These are phyloP conservation scores for Vesta saturnalis DNA, from an alignment of 2,888 invertebrate species.

Conservation along the genomic window DNA sequence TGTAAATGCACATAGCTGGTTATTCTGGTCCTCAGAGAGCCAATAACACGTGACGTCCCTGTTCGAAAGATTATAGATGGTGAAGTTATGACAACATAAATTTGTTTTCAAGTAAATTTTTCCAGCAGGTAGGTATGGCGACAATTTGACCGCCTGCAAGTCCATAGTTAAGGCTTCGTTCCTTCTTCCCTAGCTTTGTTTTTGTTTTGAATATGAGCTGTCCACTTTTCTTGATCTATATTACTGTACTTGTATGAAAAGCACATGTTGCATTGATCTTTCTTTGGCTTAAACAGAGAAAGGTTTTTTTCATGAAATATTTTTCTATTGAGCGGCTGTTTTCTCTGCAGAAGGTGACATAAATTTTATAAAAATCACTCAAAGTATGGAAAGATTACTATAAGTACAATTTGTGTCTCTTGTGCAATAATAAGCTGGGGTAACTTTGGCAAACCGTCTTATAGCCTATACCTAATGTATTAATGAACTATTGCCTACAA, in stretches of 20 bases:
- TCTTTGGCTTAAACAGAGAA: not conserved
- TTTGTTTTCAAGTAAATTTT: slow-evolving; percentile 7
- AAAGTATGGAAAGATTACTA: too few relatives aligned
- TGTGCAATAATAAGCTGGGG: slow-evolving; percentile 30
- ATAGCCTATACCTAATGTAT: slow-evolving; percentile 14
- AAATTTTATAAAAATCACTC: too few relatives aligned
- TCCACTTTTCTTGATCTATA: not conserved
- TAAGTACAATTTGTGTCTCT: too few relatives aligned
- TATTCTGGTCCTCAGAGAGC: slow-evolving; percentile 3
- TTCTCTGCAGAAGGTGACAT: slow-evolving; percentile 8
- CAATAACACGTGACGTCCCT: not conserved
- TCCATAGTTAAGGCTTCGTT: not conserved
- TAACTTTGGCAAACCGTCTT: slow-evolving; percentile 30
- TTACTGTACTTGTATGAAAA: slow-evolving; percentile 8
- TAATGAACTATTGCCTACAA: slow-evolving; percentile 8
- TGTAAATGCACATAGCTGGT: not conserved
- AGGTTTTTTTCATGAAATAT: slow-evolving; percentile 19
- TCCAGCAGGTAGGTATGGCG: not conserved
- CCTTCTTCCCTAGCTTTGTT: slow-evolving; percentile 4
- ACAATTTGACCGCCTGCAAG: slow-evolving; percentile 6
- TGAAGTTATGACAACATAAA: slow-evolving; percentile 11
- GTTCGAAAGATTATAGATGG: not conserved
- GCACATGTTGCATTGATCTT: slow-evolving; percentile 17
- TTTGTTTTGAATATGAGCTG: not conserved
- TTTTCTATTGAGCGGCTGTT: not conserved